These are phyloP conservation scores for Drosophila incognita DNA, from an alignment of 2,888 invertebrate species.

Conservation along the genomic window DNA sequence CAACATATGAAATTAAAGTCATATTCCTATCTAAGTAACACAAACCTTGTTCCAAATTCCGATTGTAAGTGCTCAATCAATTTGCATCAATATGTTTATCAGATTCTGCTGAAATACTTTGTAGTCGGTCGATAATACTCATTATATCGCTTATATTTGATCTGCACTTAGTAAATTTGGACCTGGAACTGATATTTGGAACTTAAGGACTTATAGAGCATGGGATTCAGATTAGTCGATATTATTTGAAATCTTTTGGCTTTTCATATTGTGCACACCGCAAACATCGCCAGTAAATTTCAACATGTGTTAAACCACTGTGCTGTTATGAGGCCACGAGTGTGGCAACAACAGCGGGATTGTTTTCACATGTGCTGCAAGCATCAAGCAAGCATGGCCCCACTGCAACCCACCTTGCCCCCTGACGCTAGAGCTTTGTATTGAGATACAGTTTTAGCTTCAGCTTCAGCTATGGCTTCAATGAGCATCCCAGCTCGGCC, in stretches of 20 bases:
- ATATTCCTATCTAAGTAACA: too few species aligned
- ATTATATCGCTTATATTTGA: background rate
- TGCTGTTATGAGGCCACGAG: conserved; percentile 30
- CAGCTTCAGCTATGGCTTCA: conserved; percentile 27
- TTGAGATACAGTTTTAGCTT: background rate
- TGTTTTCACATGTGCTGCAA: conserved; percentile 59
- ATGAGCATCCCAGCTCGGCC: conserved; percentile 19
- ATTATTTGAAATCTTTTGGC: background rate
- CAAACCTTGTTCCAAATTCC: background rate
- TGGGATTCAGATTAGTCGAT: background rate
- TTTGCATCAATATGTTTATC: background rate
- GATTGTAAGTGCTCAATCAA: background rate
- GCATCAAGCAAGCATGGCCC: conserved; percentile 9
- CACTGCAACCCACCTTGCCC: background rate
- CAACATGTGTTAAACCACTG: conserved; percentile 39
- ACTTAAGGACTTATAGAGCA: background rate
- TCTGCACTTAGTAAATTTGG: background rate
- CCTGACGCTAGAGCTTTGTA: background rate
- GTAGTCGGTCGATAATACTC: background rate
- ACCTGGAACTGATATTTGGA: background rate
- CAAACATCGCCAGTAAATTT: background rate
- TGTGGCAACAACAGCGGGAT: conserved; percentile 40
- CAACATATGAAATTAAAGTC: background rate
- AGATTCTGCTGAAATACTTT: background rate
- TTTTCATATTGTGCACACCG: background rate